A percentile compares a stretch with the other conserved stretches of the same genome.
These are phyloP conservation scores for Ispidina picta DNA, from an alignment of 2,797 vertebrate species.

Conservation along the genomic window DNA sequence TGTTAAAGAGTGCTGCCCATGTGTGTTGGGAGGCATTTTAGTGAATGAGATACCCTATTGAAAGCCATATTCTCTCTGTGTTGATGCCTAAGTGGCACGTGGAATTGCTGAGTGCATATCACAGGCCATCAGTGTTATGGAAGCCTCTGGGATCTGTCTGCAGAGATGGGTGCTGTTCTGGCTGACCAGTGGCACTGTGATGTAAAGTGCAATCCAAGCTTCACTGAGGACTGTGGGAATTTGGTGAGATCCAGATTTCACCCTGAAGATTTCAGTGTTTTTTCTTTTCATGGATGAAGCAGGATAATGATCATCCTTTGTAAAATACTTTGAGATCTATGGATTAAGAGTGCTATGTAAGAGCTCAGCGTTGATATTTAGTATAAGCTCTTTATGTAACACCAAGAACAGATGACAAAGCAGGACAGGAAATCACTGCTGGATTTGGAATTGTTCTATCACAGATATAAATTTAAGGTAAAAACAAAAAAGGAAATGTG, in stretches of 20 bases:
- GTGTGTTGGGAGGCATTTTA: background rate
- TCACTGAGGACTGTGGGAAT: background rate
- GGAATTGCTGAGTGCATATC: background rate
- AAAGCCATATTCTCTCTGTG: background rate
- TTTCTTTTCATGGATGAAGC: background rate
- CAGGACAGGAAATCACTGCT: constrained; percentile 24
- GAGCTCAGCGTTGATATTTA: constrained; percentile 33
- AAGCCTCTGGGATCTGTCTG: background rate
- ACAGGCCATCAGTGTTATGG: rapidly evolving
- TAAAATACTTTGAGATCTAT: constrained; percentile 47
- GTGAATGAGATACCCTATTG: background rate
- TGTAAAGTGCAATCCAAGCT: background rate
- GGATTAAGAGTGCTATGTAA: constrained; percentile 58
- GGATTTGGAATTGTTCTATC: background rate
- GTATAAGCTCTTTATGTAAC: constrained; percentile 62
- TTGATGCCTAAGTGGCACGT: background rate
- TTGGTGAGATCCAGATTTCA: background rate
- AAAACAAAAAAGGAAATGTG: background rate
- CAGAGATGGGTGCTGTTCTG: background rate
- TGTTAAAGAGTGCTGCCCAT: background rate
- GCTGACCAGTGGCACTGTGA: background rate
- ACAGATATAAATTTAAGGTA: background rate
- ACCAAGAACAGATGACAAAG: constrained; percentile 54
- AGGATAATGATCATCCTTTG: constrained; percentile 26
- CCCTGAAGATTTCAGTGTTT: background rate